These are phyloP conservation scores for Irena cyanogastra DNA, from an alignment of 2,113 vertebrate genomes.

Conservation along the genomic window DNA sequence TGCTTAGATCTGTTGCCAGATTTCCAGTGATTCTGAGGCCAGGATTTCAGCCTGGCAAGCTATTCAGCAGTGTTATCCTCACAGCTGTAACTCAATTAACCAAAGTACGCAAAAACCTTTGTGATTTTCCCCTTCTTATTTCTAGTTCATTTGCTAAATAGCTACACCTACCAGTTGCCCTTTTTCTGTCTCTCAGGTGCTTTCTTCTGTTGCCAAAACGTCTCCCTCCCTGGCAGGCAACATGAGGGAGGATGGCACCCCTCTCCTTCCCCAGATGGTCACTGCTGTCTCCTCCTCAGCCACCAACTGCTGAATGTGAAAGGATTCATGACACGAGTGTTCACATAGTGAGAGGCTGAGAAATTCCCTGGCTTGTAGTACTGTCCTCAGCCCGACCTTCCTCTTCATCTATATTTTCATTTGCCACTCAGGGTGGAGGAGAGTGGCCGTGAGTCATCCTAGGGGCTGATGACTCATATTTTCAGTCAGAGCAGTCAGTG, in stretches of 20 bases:
- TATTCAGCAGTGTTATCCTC: not conserved
- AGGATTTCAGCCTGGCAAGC: not conserved
- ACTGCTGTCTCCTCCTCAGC: slow-evolving; percentile 16
- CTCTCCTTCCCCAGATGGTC: slow-evolving; percentile 37
- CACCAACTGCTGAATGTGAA: slow-evolving; percentile 51
- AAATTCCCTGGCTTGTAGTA: slow-evolving; percentile 59
- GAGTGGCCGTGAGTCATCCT: slow-evolving; percentile 16
- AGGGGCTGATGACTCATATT: slow-evolving; percentile 52
- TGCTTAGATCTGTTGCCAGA: not conserved
- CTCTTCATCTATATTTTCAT: slow-evolving; percentile 44
- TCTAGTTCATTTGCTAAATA: not conserved
- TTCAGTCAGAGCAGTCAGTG: not conserved
- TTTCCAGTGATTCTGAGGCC: not conserved
- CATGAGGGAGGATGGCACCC: not conserved
- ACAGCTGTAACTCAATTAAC: not conserved
- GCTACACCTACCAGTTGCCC: not conserved
- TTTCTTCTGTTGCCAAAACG: not conserved
- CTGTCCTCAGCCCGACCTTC: slow-evolving; percentile 62
- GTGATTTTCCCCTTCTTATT: not conserved
- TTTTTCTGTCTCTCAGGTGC: slow-evolving; percentile 13
- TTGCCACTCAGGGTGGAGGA: not conserved
- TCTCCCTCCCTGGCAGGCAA: not conserved
- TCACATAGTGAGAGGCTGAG: slow-evolving; percentile 59
- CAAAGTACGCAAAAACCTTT: not conserved
- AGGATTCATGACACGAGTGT: slow-evolving; percentile 48